Evolutionary conservation across 2,797 vertebrate genomes (phyloP).

Genomic region (Poecilia wingei): DNA sequence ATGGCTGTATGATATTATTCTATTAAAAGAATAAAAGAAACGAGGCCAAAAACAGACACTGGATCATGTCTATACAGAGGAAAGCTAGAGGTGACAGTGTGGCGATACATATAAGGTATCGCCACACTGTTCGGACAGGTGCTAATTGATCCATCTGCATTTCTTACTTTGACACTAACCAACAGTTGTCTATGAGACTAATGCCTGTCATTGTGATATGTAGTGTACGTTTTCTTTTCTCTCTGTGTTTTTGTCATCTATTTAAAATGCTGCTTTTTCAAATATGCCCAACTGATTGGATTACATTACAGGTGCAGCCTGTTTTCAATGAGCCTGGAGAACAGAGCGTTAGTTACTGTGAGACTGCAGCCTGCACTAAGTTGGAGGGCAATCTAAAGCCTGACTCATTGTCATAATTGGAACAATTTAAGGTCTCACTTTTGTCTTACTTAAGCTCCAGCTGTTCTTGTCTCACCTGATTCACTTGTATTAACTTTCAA

Average conservation of each 20-base stretch:
- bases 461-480: constrained; percentile 3
- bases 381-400: constrained; percentile 2
- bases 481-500: constrained; percentile 9
- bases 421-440: constrained; percentile 11
- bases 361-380: constrained; percentile 17
- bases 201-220: neutral
- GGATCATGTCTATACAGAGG: neutral
- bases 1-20: constrained; percentile 39
- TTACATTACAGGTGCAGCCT: constrained; percentile 7
- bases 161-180: constrained; percentile 5
- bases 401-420: constrained; percentile 15
- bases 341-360: neutral
- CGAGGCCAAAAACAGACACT: constrained; percentile 4
- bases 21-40: constrained; percentile 15
- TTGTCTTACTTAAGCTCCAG: neutral
- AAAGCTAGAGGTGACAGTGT: neutral
- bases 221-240: neutral
- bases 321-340: constrained; percentile 6
- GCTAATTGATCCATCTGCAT: constrained; percentile 17
- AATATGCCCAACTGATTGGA: constrained; percentile 14
- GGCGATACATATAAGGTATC: constrained; percentile 2
- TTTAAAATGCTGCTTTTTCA: neutral
- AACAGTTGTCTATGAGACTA: neutral
- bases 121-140: neutral
- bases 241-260: neutral